Evolutionary conservation across 2,888 invertebrate genomes (phyloP).

Genomic region (Hipparchia sbordonii): DNA sequence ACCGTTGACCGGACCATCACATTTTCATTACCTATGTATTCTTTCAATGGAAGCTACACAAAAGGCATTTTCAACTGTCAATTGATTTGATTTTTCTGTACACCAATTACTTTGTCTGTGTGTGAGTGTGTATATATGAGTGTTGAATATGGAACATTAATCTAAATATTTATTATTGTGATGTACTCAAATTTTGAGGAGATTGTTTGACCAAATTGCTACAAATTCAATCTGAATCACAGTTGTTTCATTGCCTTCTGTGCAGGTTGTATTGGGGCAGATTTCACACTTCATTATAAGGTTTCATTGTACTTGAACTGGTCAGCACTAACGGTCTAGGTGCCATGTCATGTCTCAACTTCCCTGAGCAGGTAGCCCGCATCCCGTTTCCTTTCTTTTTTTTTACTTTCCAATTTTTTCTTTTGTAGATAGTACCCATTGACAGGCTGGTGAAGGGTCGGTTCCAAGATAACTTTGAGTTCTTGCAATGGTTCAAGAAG

Average conservation of each 20-base stretch:
- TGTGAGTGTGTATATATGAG: too few species aligned
- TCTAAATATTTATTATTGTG: not conserved
- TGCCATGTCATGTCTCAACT: not conserved
- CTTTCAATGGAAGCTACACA: constrained; percentile 1
- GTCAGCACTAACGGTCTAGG: constrained; percentile 21
- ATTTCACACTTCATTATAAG: constrained; percentile 16
- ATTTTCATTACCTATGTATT: constrained; percentile 3
- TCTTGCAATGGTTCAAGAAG: constrained; percentile 99
- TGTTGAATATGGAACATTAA: not conserved
- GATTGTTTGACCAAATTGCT: too few species aligned
- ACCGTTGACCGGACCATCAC: constrained; percentile 21
- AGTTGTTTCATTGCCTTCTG: not conserved
- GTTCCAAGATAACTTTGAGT: constrained; percentile 99
- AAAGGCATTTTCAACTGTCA: not conserved
- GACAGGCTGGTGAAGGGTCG: constrained; percentile 98
- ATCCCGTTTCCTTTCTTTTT: constrained; percentile 55
- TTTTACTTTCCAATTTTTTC: constrained; percentile 68
- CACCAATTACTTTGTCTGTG: too few species aligned
- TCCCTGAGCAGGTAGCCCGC: constrained; percentile 52
- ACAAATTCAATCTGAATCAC: not conserved
- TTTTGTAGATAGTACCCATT: constrained; percentile 93
- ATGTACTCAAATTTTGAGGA: not conserved
- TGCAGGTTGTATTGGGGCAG: not conserved
- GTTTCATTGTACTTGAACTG: constrained; percentile 9
- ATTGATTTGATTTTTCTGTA: not conserved